phyloP scores from a whole-genome alignment of 2,888 invertebrate species.

The Mythimna vitellina region DNA sequence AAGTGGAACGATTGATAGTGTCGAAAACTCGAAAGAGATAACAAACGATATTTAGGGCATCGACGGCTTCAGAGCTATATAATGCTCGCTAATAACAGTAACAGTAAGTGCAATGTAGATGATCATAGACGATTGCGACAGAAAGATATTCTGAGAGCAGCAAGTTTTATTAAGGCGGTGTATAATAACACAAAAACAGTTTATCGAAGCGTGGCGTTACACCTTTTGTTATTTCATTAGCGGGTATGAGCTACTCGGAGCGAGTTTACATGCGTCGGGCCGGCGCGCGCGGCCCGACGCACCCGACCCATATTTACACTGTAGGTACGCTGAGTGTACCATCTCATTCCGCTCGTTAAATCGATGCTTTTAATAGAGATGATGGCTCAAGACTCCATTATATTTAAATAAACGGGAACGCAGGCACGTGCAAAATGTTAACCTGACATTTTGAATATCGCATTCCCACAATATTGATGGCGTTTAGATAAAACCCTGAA shows the following conservation, averaged over 20 bases:
- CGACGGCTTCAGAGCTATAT: conserved; percentile 8
- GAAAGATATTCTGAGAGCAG: conserved; percentile 50
- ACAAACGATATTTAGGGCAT: conserved; percentile 57
- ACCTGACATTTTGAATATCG: conserved; percentile 74
- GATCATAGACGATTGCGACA: conserved; percentile 42
- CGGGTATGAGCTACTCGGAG: conserved; percentile 66
- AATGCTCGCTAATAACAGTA: conserved; percentile 41
- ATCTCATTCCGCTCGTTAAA: conserved; percentile 86
- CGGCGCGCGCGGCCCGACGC: conserved; percentile 63
- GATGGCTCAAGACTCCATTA: conserved; percentile 82
- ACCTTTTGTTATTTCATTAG: conserved; percentile 77
- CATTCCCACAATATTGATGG: conserved; percentile 59
- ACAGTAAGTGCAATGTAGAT: conserved; percentile 37
- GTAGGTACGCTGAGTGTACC: conserved; percentile 70
- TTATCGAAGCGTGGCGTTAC: conserved; percentile 70
- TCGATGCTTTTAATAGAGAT: conserved; percentile 87
- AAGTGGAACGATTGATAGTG: conserved; percentile 67
- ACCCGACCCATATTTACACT: conserved; percentile 81
- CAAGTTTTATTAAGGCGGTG: conserved; percentile 55
- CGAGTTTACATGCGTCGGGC: conserved; percentile 71
- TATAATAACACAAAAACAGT: conserved; percentile 69
- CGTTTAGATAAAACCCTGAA: conserved; percentile 58
- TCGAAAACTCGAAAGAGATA: conserved; percentile 61
- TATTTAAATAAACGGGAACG: conserved; percentile 78
- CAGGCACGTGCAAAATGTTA: conserved; percentile 78